phyloP scores from a whole-genome alignment of 2,888 invertebrate species.

The Drosophila mimica region DNA sequence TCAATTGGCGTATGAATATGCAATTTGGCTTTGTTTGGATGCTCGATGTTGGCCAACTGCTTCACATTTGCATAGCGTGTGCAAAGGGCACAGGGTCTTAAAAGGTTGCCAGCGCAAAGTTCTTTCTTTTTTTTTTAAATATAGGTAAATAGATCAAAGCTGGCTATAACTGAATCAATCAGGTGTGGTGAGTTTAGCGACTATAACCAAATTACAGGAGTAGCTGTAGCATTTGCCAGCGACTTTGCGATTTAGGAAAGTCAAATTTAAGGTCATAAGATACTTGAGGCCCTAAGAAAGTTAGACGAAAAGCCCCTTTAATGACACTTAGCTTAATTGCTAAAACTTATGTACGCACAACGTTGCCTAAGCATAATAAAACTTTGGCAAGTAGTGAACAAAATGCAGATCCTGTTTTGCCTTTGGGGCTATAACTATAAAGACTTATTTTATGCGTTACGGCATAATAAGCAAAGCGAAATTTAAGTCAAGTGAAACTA shows the following conservation, averaged over 20 bases:
- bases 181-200: background rate
- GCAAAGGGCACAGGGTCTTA: constrained; percentile 4
- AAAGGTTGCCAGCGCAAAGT: constrained; percentile 3
- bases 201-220: background rate
- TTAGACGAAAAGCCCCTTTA: constrained; percentile 11
- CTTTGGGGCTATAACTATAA: background rate
- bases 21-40: constrained; percentile 39
- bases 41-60: constrained; percentile 12
- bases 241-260: background rate
- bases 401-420: constrained; percentile 7
- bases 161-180: constrained; percentile 36
- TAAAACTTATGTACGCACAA: constrained; percentile 13
- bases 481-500: constrained; percentile 54
- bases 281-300: background rate
- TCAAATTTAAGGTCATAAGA: background rate
- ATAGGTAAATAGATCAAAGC: constrained; percentile 26
- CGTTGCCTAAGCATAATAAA: constrained; percentile 67
- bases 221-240: background rate
- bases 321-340: constrained; percentile 36
- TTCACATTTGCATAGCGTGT: constrained; percentile 30
- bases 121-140: no score
- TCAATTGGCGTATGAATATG: constrained; percentile 65
- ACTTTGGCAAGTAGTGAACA: constrained; percentile 22
- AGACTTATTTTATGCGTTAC: constrained; percentile 30
- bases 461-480: constrained; percentile 29